A percentile compares a stretch with the other conserved stretches of the same genome.
Evolutionary conservation across 2,797 vertebrate genomes (phyloP).

Genomic region (Tapera naevia): DNA sequence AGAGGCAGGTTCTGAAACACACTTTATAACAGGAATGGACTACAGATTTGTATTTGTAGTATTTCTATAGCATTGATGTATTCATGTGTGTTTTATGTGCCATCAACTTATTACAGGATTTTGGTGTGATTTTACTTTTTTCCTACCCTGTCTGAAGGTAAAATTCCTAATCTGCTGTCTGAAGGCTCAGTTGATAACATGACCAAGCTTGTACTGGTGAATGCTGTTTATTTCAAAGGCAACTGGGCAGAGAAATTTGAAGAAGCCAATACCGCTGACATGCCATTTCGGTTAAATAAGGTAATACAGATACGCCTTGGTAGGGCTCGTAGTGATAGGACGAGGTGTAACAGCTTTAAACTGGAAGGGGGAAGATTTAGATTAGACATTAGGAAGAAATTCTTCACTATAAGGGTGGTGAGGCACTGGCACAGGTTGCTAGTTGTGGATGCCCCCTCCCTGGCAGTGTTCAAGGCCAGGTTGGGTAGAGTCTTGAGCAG

Average conservation of each 20-base stretch:
- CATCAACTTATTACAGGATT: not conserved
- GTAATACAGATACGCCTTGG: conserved; percentile 39
- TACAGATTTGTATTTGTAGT: not conserved
- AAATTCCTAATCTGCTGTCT: conserved; percentile 87
- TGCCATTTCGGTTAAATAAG: conserved; percentile 82
- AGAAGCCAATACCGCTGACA: conserved; percentile 75
- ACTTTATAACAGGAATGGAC: not conserved
- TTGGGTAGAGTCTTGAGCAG: no score
- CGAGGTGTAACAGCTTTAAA: no score
- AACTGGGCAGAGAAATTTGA: conserved; percentile 85
- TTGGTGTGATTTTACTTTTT: not conserved
- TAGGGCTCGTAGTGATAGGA: no score
- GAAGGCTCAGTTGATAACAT: conserved; percentile 71
- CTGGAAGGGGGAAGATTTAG: no score
- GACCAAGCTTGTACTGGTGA: conserved; percentile 87
- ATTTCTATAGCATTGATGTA: not conserved
- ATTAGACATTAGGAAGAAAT: no score
- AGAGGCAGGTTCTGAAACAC: not conserved
- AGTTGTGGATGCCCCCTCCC: no score
- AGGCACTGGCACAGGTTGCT: no score
- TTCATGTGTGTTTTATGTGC: not conserved
- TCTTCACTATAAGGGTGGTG: no score
- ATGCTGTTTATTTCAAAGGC: conserved; percentile 94
- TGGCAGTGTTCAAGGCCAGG: no score
- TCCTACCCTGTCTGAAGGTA: conserved; percentile 76